Evolutionary conservation across 2,888 invertebrate species (phyloP), one percentile per base, ranked within the genome.

Genomic region (Microctonus hyperodae): DNA sequence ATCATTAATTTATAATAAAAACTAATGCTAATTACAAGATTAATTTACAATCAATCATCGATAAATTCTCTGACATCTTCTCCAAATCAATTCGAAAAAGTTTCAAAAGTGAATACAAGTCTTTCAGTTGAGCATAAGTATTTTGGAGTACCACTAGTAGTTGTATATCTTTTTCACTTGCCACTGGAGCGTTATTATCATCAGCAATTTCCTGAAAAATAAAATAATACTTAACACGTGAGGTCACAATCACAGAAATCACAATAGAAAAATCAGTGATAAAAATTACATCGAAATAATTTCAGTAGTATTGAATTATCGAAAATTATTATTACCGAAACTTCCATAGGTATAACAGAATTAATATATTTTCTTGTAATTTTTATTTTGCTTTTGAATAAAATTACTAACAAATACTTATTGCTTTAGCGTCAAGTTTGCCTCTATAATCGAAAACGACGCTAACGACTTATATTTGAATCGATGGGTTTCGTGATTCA

Each of bases 51-150:
- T 50, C 40, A 22, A 72, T 28, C 5, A 60, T 10, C 0, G 62
- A 22, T 1, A 70, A 70, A 63, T 70, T 73, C 35, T 70, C 64
- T 0, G 62, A 44, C 25, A 76, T 69, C 51, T 74, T 78, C 28
- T 76, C 74, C 11, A 78, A 65, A 65, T 79, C 78, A 1, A 40
- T 2, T 44, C 76, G 72, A 16, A 76, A 28, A 13, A 75, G 22
- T 20, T 70, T 69, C 22, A 78, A 58, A 0, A 79, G 67, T 0
- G 56, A 62, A 56, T 75, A 70, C 63, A 73, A 72, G 57, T 72
- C 73, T 20, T 74, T 62, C 3, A 79, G 55, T 44, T 78, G 72
- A 4, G 22, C n/a, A 9, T 72, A 37, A 35, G 74, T 65, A 37
- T 71, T 65, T 50, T 68, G 70, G 0, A 79, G 64, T 7, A 67